Base-by-base conservation (phyloP, 2,888 invertebrate genomes). In the Poecilus cupreus region DNA sequence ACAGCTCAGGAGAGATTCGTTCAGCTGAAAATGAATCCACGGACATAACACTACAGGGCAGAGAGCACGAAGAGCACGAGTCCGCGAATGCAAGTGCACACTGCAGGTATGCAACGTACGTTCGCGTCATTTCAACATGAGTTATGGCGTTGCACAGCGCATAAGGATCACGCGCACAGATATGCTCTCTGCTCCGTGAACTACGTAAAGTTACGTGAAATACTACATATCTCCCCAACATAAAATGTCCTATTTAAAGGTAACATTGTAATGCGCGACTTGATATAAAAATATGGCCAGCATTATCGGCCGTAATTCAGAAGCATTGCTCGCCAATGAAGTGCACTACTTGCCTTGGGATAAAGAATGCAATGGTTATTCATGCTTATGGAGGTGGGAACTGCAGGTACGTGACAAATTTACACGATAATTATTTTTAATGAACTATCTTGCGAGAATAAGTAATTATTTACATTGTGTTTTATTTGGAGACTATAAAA, bases 261-360 rank as follows among this genome's bases (percentile, higher is more conserved):
- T 74, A 74, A 74, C 74, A 49, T 68, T 68, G 64, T 68, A 68
- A 68, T 37, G 37, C 64, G 32, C 32, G 64, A 68, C 76, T 76
- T 76, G 76, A 76, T 76, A 54, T 16, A 57, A 76, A 76, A 39
- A 39, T 76, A 57, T 39, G 54, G 57, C 11, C 37, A 18, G 37
- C 57, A 57, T 76, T 76, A 76, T 76, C 76, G 54, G 37, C 13
- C 57, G 54, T 76, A 57, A 54, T 54, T 54, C 39, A 76, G 76
- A 76, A 76, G 39, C 76, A 76, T 76, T 57, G 51, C 76, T 4
- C 72, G 16, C 24, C 72, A 46, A 72, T 72, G 72, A 72, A 72
- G 72, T 72, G 24, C 26, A 37, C 6, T 57, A 51, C 51, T 51
- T 51, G 24, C 5, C 26, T 11, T 2, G 57, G 51, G 18, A 3